Evolutionary conservation across 1,140 invertebrate species (phyloP).

Genomic region (Hyphantria cunea): DNA sequence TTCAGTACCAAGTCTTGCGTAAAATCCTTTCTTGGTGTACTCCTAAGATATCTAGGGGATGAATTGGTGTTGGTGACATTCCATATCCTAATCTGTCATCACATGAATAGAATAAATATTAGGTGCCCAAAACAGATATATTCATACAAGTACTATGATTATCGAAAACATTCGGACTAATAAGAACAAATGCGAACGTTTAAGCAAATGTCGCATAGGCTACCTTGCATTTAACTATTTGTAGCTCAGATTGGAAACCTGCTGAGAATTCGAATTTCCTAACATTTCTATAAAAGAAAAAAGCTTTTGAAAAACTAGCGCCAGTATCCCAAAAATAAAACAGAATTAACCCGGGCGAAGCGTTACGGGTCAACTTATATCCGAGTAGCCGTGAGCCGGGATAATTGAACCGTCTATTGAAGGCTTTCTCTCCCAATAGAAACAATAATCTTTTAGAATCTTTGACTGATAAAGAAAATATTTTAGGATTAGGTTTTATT

Average conservation of each 20-base stretch:
- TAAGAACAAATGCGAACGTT: too few relatives aligned
- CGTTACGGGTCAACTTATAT: slow-evolving; percentile 1
- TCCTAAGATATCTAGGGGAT: too few relatives aligned
- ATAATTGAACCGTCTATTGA: slow-evolving; percentile 15
- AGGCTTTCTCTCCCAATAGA: not conserved
- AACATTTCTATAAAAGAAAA: slow-evolving; percentile 9
- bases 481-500: not conserved
- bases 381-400: slow-evolving; percentile 1
- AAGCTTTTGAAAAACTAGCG: slow-evolving; percentile 1
- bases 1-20: too few relatives aligned
- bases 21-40: too few relatives aligned
- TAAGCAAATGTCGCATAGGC: too few relatives aligned
- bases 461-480: not conserved
- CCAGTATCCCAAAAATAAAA: slow-evolving; percentile 12
- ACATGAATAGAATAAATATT: too few relatives aligned
- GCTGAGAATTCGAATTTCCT: not conserved
- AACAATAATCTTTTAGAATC: slow-evolving; percentile 12
- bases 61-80: too few relatives aligned
- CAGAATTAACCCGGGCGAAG: slow-evolving; percentile 16
- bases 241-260: not conserved
- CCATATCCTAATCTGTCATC: too few relatives aligned
- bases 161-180: too few relatives aligned
- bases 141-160: too few relatives aligned
- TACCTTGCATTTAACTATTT: too few relatives aligned
- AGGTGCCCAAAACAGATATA: too few relatives aligned